A percentile compares a stretch with the other conserved stretches of the same genome.
Conservation (phyloP, 2,888 invertebrate genomes). For the Volucella bombylans region DNA sequence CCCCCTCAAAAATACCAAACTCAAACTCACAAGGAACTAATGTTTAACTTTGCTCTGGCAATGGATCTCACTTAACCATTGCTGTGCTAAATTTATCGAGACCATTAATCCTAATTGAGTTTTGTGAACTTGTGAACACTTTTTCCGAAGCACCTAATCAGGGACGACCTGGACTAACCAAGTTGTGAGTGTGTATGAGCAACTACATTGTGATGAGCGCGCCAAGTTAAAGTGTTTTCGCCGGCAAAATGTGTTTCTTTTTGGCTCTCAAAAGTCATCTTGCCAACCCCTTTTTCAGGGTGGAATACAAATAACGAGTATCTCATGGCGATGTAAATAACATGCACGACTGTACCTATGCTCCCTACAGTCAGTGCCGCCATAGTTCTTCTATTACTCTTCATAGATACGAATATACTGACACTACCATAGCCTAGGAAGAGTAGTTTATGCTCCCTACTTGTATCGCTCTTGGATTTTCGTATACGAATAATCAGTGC, state of each 20-base stretch:
- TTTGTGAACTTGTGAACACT: slow-evolving; percentile 44
- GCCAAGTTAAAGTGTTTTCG: slow-evolving; percentile 47
- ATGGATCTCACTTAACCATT: slow-evolving; percentile 4
- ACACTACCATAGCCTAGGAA: background rate
- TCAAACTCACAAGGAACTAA: background rate
- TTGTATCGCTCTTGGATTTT: background rate
- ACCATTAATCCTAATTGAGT: slow-evolving; percentile 59
- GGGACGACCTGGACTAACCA: background rate
- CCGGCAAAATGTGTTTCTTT: slow-evolving; percentile 26
- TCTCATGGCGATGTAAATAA: slow-evolving; percentile 19
- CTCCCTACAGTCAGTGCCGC: background rate
- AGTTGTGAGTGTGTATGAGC: too few species aligned
- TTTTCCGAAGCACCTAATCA: slow-evolving; percentile 18
- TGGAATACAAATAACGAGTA: background rate
- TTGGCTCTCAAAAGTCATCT: background rate
- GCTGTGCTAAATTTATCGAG: slow-evolving; percentile 16
- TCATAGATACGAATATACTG: background rate
- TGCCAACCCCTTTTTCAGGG: background rate
- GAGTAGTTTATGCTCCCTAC: slow-evolving; percentile 5
- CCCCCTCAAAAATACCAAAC: background rate
- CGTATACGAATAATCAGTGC: background rate
- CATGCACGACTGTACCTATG: slow-evolving; percentile 58
- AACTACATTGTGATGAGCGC: slow-evolving; percentile 25
- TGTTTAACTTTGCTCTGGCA: slow-evolving; percentile 17
- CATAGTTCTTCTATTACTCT: background rate